These are phyloP conservation scores for Florisuga fusca DNA, from an alignment of 2,797 vertebrate genomes.

Conservation along the genomic window DNA sequence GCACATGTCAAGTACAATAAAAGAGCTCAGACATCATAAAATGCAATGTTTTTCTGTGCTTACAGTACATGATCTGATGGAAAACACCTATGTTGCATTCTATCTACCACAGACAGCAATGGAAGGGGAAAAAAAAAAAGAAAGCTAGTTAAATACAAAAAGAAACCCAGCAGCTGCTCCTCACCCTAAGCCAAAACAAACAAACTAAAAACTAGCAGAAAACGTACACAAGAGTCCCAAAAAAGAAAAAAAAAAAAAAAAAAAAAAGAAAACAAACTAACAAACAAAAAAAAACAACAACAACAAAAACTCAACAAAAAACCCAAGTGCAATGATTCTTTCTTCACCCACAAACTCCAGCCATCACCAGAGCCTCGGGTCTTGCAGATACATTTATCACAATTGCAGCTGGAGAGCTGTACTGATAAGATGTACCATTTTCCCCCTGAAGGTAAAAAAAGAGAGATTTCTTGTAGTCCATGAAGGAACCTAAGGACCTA, in stretches of 20 bases:
- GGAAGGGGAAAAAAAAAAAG: background rate
- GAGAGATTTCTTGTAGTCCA: background rate
- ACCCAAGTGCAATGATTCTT: background rate
- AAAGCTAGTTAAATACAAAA: background rate
- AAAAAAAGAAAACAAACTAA: background rate
- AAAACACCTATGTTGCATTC: background rate
- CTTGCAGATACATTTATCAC: background rate
- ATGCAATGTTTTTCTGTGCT: background rate
- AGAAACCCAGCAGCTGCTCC: conserved; percentile 26
- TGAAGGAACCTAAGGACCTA: background rate
- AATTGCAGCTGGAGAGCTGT: background rate
- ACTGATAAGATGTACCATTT: background rate
- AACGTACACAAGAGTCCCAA: background rate
- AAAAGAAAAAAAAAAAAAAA: background rate
- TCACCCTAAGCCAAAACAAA: conserved; percentile 31
- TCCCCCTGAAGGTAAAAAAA: background rate
- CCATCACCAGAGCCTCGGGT: background rate
- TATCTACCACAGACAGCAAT: background rate
- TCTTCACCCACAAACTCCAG: background rate
- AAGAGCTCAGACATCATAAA: background rate
- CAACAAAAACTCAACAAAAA: background rate
- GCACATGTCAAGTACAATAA: background rate
- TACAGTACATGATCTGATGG: background rate
- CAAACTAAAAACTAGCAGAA: background rate
- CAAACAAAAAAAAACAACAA: background rate